Evolutionary conservation across 2,888 invertebrate species (phyloP).

Genomic region (Coremacera marginata): DNA sequence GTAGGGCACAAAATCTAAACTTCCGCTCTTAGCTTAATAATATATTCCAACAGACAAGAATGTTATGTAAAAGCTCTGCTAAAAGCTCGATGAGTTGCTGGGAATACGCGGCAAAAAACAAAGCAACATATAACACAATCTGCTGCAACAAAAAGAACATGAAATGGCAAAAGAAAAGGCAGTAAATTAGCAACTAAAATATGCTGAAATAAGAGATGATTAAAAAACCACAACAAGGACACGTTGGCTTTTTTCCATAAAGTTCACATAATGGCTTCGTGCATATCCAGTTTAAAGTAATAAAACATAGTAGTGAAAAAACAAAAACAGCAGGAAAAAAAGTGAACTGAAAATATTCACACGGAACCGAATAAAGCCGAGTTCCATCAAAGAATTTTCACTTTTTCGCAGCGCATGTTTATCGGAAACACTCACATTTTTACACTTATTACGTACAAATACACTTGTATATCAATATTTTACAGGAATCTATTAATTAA

Average conservation of each 20-base stretch:
- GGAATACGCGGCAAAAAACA: neutral
- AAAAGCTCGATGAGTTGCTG: neutral
- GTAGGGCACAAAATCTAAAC: too few species aligned
- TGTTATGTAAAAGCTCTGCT: neutral
- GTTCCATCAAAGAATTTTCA: neutral
- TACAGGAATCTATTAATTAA: neutral
- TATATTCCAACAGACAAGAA: too few species aligned
- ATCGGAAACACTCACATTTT: neutral
- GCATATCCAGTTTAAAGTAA: neutral
- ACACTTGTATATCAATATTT: neutral
- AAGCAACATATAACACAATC: neutral
- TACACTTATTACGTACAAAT: neutral
- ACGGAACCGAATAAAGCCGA: neutral
- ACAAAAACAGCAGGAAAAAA: neutral
- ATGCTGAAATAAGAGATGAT: neutral
- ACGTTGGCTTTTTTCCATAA: neutral
- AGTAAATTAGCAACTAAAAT: neutral
- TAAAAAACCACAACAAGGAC: constrained; percentile 10
- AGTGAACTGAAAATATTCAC: neutral
- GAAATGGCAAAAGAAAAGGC: neutral
- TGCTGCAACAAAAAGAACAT: neutral
- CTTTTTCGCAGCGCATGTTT: neutral
- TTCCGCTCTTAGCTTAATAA: neutral
- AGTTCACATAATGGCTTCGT: neutral
- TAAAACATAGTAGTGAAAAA: neutral